Conservation (phyloP, 2,797 vertebrate genomes). For the Myoxocephalus aenaeus region DNA sequence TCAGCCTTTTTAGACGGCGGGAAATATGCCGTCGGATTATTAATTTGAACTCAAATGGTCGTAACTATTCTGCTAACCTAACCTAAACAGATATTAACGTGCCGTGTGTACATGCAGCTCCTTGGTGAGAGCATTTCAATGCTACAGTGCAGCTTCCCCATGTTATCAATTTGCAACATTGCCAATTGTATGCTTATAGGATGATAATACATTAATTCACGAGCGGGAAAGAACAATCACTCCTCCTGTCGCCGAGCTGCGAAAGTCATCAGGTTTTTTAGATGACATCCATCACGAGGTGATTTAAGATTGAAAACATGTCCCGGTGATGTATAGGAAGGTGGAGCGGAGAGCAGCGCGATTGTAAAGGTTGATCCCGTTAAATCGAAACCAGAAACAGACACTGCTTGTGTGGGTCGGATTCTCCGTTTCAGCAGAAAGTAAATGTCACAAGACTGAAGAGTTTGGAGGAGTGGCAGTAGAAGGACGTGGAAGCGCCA, state of each 20-base stretch:
- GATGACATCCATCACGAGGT: conserved; percentile 59
- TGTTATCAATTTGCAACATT: conserved; percentile 46
- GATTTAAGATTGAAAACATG: conserved; percentile 60
- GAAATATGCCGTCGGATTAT: background rate
- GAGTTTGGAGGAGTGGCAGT: background rate
- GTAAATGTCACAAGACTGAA: conserved; percentile 37
- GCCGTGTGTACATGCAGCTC: background rate
- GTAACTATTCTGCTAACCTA: too few species aligned
- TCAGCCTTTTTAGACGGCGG: background rate
- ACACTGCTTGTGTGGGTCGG: background rate
- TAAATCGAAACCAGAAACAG: conserved; percentile 25
- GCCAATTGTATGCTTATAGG: conserved; percentile 21
- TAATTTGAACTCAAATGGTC: background rate
- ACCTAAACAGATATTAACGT: conserved; percentile 7
- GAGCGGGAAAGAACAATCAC: conserved; percentile 36
- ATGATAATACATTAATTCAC: conserved; percentile 59
- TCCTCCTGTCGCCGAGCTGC: conserved; percentile 16
- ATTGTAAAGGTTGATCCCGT: conserved; percentile 49
- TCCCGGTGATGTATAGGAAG: conserved; percentile 58
- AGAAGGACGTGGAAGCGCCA: background rate
- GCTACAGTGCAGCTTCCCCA: conserved; percentile 27
- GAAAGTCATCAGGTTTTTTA: conserved; percentile 44
- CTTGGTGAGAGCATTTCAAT: conserved; percentile 18
- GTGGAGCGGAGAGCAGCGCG: conserved; percentile 15
- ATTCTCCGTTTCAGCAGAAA: conserved; percentile 38